These are phyloP conservation scores for Eidolon dupreanum DNA, from an alignment of 2,797 vertebrate species.

Conservation along the genomic window DNA sequence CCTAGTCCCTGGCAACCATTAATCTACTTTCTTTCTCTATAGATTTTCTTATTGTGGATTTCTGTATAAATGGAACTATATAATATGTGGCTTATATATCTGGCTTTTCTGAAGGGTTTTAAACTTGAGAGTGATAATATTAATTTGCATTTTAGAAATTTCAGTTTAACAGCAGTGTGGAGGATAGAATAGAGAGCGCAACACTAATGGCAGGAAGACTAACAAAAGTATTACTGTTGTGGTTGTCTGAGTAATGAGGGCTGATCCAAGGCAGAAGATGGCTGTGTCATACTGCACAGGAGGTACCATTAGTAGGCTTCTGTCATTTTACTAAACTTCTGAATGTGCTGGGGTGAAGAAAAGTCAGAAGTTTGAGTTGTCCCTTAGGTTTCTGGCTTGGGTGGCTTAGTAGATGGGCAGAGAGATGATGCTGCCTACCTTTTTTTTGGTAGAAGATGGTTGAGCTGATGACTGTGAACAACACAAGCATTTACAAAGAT, in stretches of 20 bases:
- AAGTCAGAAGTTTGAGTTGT: neutral
- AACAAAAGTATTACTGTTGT: neutral
- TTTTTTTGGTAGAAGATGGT: neutral
- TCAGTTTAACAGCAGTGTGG: neutral
- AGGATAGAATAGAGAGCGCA: neutral
- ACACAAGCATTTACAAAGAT: neutral
- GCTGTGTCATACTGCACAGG: neutral
- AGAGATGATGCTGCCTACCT: neutral
- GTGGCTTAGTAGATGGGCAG: neutral
- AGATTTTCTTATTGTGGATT: neutral
- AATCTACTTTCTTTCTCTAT: neutral
- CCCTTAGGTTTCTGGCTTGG: neutral
- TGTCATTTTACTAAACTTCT: neutral
- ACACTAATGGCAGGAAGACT: neutral
- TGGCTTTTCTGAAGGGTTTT: neutral
- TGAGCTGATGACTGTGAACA: neutral
- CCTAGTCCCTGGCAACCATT: neutral
- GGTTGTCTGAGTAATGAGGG: neutral
- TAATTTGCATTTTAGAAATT: constrained; percentile 8
- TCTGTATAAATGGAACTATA: neutral
- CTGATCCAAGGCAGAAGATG: neutral
- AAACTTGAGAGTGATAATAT: neutral
- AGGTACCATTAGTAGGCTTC: neutral
- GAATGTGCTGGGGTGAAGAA: neutral
- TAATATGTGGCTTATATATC: neutral